Base-by-base conservation (phyloP, 2,888 invertebrate species). In the Trachelus iudaicus region DNA sequence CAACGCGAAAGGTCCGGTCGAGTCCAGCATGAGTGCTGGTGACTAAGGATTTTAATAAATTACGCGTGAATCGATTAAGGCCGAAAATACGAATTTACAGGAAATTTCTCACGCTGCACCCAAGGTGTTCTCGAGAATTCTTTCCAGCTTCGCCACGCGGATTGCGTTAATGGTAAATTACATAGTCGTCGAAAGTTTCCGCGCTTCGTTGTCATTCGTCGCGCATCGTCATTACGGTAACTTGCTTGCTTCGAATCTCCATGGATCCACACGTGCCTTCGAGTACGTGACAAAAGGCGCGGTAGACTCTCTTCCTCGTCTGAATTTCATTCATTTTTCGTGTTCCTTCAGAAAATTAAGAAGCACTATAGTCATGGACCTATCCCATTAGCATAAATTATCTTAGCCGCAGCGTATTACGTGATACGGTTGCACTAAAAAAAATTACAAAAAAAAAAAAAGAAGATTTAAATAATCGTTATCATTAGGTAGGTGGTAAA, bases 171-270 rank as follows among this genome's bases (percentile, higher is more conserved):
- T 56, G 40, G 40, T 23, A 9, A 56, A 56, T 89, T 89, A 87
- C 86, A 85, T 87, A 87, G 88, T 80, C 81, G 77, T 81, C 80
- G 85, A 86, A 87, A 89, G 88, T 89, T 88, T 85, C 80, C 81
- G 83, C 84, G 80, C 75, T 79, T 76, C 75, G 85, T 89, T 88
- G 81, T 83, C 83, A 89, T 87, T 88, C 86, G n/a, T 75, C 40
- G 79, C 83, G 78, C 83, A 81, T 76, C 73, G 75, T 69, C 68
- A 81, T 85, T 85, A 85, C 85, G 79, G 82, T 84, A 81, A 75
- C 81, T 79, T 76, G 80, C 73, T 80, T 84, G 81, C 79, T 79
- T 81, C 81, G 75, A 77, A 75, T 23, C 71, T 68, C 68, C 71
- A 71, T 75, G n/a, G 4, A 71, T 78, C 13, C 11, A 11, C 33